Conservation (phyloP, 2,113 vertebrate genomes). For the Mus musculus region GRCm39 chr6:12049501-12050000, state of each 20-base stretch:
- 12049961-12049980: constrained; percentile 23
- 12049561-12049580: constrained; percentile 26
- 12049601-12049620: constrained; percentile 15
- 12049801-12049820: constrained; percentile 71
- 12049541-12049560: not conserved
- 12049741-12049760: constrained; percentile 71
- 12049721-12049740: constrained; percentile 62
- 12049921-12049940: constrained; percentile 65
- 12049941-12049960: constrained; percentile 65
- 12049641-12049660: constrained; percentile 33
- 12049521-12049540: constrained; percentile 49
- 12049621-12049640: not conserved
- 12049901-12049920: constrained; percentile 62
- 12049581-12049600: not conserved
- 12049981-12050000: constrained; percentile 48
- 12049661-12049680: constrained; percentile 28
- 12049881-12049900: constrained; percentile 61
- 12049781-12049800: constrained; percentile 71
- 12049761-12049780: constrained; percentile 60
- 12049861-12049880: constrained; percentile 58
- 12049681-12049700: constrained; percentile 64
- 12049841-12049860: constrained; percentile 73
- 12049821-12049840: constrained; percentile 67
- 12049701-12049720: constrained; percentile 38
- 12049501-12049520: constrained; percentile 40